Evolutionary conservation across 2,113 vertebrate species (phyloP), one percentile per base, ranked within the genome.

Genomic region (Colaptes auratus): DNA sequence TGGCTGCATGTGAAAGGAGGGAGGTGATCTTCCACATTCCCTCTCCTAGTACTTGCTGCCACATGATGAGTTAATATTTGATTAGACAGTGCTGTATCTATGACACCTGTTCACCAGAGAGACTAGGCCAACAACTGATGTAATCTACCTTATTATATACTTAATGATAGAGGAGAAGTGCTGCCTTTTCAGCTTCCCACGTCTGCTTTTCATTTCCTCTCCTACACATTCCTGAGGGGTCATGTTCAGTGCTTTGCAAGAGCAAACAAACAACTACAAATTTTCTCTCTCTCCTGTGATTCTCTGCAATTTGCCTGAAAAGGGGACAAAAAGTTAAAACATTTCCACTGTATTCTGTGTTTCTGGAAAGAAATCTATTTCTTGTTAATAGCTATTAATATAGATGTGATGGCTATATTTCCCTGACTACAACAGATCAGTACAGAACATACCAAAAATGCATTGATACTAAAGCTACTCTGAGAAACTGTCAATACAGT

Each of bases 161-260:
- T 95, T 96, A 96, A 96, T 95, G 96, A 97, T 84, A 95, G 96
- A 93, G 95, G 90, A 94, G 93, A 94, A 94, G 90, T 44, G 23
- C 86, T 92, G 92, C 90, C 84, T 95, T 97, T 94, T 89, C 95
- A 96, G 89, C 92, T 96, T 96, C 95, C 94, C 88, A 96, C 88
- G 83, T 95, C 89, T 96, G 94, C 95, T 95, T 96, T 95, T 96
- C 96, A 95, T 97, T 96, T 95, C 94, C 94, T 97, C 94, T 97
- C 95, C 94, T 93, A 95, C 96, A 95, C 96, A 91, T 96, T 97
- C 95, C 92, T 89, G 73, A 93, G 94, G 83, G 96, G 96, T 95
- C 95, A 95, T 86, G 82, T 90, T 93, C 92, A 66, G 74, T 93
- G 94, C 85, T 73, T 95, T 81, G 70, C 58, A 79, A 95, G 90